Conservation (phyloP, 2,797 vertebrate species). For the Characodon lateralis region DNA sequence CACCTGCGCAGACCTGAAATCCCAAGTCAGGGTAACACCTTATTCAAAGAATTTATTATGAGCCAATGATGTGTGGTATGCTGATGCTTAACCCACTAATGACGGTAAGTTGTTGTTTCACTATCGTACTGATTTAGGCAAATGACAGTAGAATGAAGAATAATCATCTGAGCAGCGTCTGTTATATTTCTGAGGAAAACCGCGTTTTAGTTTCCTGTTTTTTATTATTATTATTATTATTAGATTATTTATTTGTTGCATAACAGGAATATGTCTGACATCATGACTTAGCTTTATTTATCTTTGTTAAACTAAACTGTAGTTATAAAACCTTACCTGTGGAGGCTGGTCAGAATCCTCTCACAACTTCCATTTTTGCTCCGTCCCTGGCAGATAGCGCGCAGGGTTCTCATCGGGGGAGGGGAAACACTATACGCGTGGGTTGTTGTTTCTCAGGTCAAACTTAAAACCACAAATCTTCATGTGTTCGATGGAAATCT, state of each 20-base stretch:
- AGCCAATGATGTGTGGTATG: neutral
- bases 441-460: neutral
- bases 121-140: neutral
- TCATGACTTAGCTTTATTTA: neutral
- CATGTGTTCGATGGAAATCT: neutral
- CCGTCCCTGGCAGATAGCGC: neutral
- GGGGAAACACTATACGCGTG: too few relatives aligned
- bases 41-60: neutral
- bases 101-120: neutral
- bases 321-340: slow-evolving; percentile 42
- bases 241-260: neutral
- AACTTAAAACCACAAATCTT: neutral
- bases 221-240: neutral
- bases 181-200: neutral
- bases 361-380: neutral
- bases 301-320: neutral
- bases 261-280: neutral
- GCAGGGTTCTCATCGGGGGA: neutral
- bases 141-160: neutral
- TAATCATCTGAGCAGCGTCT: neutral
- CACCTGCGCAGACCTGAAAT: neutral
- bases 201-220: neutral
- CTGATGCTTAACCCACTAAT: neutral
- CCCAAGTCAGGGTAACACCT: neutral
- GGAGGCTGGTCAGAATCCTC: slow-evolving; percentile 26